These are phyloP conservation scores for Agrotis segetum DNA, from an alignment of 2,888 invertebrate species.

Conservation along the genomic window DNA sequence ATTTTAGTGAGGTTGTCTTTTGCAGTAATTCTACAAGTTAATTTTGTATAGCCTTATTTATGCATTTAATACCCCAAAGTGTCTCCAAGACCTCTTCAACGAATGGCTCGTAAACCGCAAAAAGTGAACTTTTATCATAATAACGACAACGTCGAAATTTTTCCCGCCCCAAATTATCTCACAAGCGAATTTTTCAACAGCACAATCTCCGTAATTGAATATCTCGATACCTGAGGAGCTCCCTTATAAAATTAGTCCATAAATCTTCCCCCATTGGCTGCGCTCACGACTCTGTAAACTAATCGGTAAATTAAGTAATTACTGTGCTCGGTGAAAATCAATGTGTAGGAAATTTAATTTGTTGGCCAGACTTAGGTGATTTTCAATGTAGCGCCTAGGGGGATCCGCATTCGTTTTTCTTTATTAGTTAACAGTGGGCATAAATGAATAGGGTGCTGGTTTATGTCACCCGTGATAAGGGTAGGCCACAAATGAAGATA, in stretches of 20 bases:
- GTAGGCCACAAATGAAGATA: constrained; percentile 56
- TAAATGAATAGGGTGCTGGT: constrained; percentile 72
- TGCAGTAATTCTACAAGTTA: constrained; percentile 8
- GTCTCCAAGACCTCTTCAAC: neutral
- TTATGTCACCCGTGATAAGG: constrained; percentile 67
- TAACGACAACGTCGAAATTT: constrained; percentile 41
- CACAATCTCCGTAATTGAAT: constrained; percentile 71
- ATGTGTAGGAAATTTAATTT: constrained; percentile 87
- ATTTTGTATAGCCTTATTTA: constrained; percentile 22
- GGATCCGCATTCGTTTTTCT: constrained; percentile 73
- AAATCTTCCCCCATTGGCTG: constrained; percentile 79
- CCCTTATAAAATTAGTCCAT: constrained; percentile 77
- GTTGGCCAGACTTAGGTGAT: constrained; percentile 77
- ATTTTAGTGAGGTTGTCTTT: neutral
- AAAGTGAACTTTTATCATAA: constrained; percentile 38
- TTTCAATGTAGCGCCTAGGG: constrained; percentile 75
- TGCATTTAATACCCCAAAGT: constrained; percentile 22
- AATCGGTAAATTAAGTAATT: constrained; percentile 87
- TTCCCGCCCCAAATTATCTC: constrained; percentile 48
- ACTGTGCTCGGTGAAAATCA: constrained; percentile 83
- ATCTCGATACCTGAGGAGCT: constrained; percentile 69
- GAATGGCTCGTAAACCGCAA: constrained; percentile 39
- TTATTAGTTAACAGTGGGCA: constrained; percentile 71
- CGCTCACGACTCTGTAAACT: constrained; percentile 82
- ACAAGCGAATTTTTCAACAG: constrained; percentile 55